Conservation (phyloP, 2,113 vertebrate genomes). For the Corvus hawaiiensis region DNA sequence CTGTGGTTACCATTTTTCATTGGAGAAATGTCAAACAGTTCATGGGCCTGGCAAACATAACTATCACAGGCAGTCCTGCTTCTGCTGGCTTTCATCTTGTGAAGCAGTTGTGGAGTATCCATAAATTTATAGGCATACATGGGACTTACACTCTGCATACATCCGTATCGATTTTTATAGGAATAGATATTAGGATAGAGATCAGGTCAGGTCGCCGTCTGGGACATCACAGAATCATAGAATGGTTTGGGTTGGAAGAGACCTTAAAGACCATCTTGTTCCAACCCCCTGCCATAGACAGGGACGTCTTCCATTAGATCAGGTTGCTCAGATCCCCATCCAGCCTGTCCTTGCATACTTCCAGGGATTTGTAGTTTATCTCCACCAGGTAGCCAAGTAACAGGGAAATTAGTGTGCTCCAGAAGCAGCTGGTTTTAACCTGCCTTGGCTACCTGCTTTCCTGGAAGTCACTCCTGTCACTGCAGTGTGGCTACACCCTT, state of each 20-base stretch:
- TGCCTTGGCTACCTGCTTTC: background rate
- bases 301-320: background rate
- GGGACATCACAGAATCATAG: background rate
- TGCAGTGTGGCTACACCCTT: too few relatives aligned
- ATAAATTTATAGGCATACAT: background rate
- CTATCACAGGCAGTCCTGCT: background rate
- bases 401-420: background rate
- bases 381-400: background rate
- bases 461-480: background rate
- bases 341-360: too few relatives aligned
- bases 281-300: background rate
- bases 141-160: background rate
- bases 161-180: background rate
- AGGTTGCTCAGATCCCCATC: background rate
- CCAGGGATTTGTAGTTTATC: background rate
- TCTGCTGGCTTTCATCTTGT: background rate
- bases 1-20: constrained; percentile 37
- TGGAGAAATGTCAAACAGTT: constrained; percentile 41
- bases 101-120: background rate
- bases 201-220: background rate
- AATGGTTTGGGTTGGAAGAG: background rate
- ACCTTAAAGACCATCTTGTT: background rate
- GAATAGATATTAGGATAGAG: background rate
- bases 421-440: background rate
- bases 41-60: constrained; percentile 21